A percentile compares a stretch with the other conserved stretches of the same genome.
phyloP scores from a whole-genome alignment of 2,888 invertebrate species.

The Callyntrura guangdongensis region DNA sequence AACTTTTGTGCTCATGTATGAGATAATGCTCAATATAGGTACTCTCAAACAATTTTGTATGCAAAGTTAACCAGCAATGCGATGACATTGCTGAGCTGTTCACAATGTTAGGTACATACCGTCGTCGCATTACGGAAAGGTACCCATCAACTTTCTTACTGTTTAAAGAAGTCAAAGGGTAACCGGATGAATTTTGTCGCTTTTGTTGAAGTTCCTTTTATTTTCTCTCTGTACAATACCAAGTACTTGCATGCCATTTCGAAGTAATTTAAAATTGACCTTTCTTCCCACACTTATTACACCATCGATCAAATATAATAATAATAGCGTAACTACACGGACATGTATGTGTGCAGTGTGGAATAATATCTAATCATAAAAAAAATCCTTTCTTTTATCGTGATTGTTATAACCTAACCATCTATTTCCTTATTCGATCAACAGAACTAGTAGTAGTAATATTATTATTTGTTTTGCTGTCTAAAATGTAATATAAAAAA shows the following conservation, averaged over 20 bases:
- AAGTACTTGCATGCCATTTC: background rate
- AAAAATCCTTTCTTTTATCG: background rate
- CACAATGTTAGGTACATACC: background rate
- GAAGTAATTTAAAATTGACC: conserved; percentile 70
- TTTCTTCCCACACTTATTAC: conserved; percentile 74
- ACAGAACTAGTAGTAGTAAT: background rate
- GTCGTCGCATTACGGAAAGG: background rate
- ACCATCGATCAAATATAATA: conserved; percentile 40
- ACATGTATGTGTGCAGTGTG: background rate
- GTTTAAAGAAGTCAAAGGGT: conserved; percentile 62
- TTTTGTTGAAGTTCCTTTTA: conserved; percentile 6
- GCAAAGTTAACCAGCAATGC: too few relatives aligned
- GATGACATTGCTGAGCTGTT: too few relatives aligned
- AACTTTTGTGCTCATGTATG: too few relatives aligned
- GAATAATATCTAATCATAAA: background rate
- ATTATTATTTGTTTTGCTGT: conserved; percentile 15
- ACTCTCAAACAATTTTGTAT: too few relatives aligned
- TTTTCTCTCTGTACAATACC: background rate
- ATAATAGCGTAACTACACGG: background rate
- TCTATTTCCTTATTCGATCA: conserved; percentile 68
- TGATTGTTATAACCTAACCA: conserved; percentile 14
- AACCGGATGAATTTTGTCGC: conserved; percentile 60
- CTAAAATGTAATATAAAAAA: background rate
- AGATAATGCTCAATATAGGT: too few relatives aligned
- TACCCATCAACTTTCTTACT: background rate